Base-by-base conservation (phyloP, 2,888 invertebrate species). In the Orthonevra nobilis region DNA sequence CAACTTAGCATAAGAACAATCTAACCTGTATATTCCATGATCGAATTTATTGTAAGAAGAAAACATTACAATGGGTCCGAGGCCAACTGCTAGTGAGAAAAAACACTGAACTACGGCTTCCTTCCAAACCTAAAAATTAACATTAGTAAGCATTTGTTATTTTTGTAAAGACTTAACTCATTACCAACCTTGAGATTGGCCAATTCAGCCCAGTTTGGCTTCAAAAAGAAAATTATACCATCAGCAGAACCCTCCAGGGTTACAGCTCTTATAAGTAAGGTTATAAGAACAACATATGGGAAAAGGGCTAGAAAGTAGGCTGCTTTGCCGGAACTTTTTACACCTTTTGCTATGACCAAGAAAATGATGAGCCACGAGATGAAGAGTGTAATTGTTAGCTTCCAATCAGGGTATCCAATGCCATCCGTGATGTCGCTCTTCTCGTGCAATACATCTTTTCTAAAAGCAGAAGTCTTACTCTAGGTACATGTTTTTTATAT, bases 241-340 rank as follows among this genome's bases (percentile, higher is more conserved):
- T 92, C 90, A 1, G 87, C 90, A 9, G 96, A 93, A 0, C 96
- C 96, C 0, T 92, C 92, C 52, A 93, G 84, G 0, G 92, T 92
- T 0, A 89, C 90, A 0, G 92, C 92, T 74, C 93, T 91, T 50
- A 95, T 91, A 9, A 96, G 90, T 40, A 96, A 89, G 26, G 92
- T 92, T 68, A 95, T 89, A 88, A 96, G 91, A 52, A 96, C 92
- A 3, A 94, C 90, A 84, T 95, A 95, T 0, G 96, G 96, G 86
- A 96, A 96, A 1, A 96, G 87, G 0, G 97, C 97, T n/a, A 97
- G 92, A 87, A 97, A 95, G 88, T 97, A 97, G 0, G 96, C 93
- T 0, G 93, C 94, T 87, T 95, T 95, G 42, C 95, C 95, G 0
- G 94, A 93, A 84, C 94, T 94, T 86, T 93, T 93, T 0, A 95